Base-by-base conservation (phyloP, 2,113 vertebrate species). In the Cranoglanis bouderius region DNA sequence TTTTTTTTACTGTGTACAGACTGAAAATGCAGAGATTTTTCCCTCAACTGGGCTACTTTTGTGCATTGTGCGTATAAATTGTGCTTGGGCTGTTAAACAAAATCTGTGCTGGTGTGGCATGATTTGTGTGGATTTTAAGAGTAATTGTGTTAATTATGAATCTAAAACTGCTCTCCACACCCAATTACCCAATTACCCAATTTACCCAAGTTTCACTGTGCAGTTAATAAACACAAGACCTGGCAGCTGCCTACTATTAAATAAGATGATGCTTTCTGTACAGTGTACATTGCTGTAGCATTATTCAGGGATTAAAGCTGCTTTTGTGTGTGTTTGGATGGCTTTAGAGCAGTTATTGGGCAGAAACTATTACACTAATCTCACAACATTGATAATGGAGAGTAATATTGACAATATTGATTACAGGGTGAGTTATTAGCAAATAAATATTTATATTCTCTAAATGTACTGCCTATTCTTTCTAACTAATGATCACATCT, bases 131-230 rank as follows among this genome's bases (percentile, higher is more conserved):
- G 75, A 78, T 51, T 53, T 80, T 53, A 80, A 53, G 43, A 78
- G 14, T 32, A 51, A 51, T 77, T 77, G 75, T 13, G 46, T 49
- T 51, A 49, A 16, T 80, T 80, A n/a, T 53, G 24, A 51, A 78
- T 78, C 29, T n/a, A 80, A 77, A 80, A 51, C 46, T 32, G 77
- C 46, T 80, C 77, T 53, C 77, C 77, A 80, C 29, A 80, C 6
- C 43, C 46, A 53, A 53, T 53, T 80, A 80, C 6, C 43, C 46
- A 53, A 53, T 53, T 80, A 53, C 46, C 26, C 29, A 53, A 51
- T 29, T 49, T 78, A 29, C 24, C 29, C 43, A 82, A 14, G 32
- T 55, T 59, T 59, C 55, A 61, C 19, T 26, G 81, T 59, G 26
- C 81, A 40, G 81, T 59, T 59, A 82, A 82, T 26, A 59, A 61